Evolutionary conservation across 2,888 invertebrate species (phyloP).

Genomic region (Bombyx huttoni): DNA sequence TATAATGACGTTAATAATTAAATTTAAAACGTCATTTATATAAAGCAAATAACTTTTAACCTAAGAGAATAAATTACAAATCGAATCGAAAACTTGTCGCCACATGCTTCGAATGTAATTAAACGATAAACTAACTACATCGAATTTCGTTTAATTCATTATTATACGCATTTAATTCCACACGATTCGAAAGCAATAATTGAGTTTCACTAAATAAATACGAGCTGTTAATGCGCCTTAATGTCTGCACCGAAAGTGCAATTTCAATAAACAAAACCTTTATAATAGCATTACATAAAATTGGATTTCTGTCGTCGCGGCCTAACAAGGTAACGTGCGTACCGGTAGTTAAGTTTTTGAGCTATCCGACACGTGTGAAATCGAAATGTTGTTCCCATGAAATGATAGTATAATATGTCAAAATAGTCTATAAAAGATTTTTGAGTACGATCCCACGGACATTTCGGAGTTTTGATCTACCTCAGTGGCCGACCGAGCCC

Average conservation of each 20-base stretch:
- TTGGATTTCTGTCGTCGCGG: conserved; percentile 14
- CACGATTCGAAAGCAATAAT: background rate
- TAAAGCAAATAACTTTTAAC: too few species aligned
- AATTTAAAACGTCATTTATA: too few species aligned
- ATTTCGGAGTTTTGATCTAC: conserved; percentile 29
- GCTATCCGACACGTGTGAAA: conserved; percentile 37
- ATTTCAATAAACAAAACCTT: conserved; percentile 15
- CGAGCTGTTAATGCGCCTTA: background rate
- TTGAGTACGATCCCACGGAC: conserved; percentile 41
- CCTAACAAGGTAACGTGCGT: conserved; percentile 30
- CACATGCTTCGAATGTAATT: background rate
- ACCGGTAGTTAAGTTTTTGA: conserved; percentile 25
- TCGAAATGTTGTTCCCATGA: conserved; percentile 45
- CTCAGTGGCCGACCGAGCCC: conserved; percentile 42
- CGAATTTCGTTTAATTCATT: background rate
- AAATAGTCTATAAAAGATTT: conserved; percentile 24
- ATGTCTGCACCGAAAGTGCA: conserved; percentile 1
- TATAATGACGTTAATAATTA: too few species aligned
- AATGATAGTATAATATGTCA: conserved; percentile 38
- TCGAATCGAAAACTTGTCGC: too few species aligned
- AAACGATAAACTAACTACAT: background rate
- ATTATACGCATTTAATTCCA: background rate
- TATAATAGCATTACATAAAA: conserved; percentile 16
- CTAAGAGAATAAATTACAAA: too few species aligned
- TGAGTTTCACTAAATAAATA: background rate